Conservation (phyloP, 2,797 vertebrate genomes). For the Phataginus tricuspis region DNA sequence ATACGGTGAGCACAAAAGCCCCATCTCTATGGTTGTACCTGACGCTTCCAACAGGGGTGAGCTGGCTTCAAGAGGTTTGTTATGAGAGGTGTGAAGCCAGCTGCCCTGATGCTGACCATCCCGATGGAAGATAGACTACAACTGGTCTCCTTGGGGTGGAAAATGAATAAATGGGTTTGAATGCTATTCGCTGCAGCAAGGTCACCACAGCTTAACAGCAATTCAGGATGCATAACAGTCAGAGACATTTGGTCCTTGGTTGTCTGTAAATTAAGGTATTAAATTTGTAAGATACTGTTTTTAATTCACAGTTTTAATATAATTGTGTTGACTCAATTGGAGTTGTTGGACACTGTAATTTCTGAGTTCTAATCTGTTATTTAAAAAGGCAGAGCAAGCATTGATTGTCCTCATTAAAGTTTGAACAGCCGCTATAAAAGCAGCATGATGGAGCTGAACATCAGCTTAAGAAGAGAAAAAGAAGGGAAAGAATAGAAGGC, state of each 20-base stretch:
- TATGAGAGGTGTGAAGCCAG: background rate
- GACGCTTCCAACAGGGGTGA: background rate
- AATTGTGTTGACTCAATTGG: constrained; percentile 64
- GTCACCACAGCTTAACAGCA: constrained; percentile 38
- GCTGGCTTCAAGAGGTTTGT: background rate
- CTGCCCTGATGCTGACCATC: background rate
- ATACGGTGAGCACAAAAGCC: background rate
- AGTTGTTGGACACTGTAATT: constrained; percentile 63
- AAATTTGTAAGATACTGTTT: constrained; percentile 70
- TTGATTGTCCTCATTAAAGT: constrained; percentile 74
- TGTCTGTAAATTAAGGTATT: constrained; percentile 67
- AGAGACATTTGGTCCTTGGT: background rate
- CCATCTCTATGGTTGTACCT: background rate
- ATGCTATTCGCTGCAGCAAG: constrained; percentile 53
- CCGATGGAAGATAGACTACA: background rate
- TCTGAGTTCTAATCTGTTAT: constrained; percentile 65
- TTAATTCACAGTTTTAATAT: constrained; percentile 77
- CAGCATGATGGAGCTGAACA: constrained; percentile 40
- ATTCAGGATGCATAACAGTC: constrained; percentile 50
- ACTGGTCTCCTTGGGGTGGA: background rate
- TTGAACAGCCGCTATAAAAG: constrained; percentile 69
- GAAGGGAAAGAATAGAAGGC: constrained; percentile 19
- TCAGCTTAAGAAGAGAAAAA: constrained; percentile 38
- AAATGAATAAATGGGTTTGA: constrained; percentile 48
- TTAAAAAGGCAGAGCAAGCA: constrained; percentile 63